Conservation (phyloP, 1,140 invertebrate genomes). For the Pseudomyrmex sp. region DNA sequence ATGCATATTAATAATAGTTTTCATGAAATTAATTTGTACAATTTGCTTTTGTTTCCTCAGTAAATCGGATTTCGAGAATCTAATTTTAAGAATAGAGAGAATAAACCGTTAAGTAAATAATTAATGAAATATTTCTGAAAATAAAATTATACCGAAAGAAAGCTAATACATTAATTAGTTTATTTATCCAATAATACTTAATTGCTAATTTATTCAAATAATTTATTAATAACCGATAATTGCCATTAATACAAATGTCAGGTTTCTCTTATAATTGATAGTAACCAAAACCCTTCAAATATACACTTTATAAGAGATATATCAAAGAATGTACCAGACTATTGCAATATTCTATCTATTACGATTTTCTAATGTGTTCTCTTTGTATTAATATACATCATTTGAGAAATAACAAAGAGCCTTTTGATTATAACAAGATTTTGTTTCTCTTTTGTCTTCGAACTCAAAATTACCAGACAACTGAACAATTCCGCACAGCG, state of each 20-base stretch:
- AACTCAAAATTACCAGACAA: neutral
- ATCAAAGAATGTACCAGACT: too few relatives aligned
- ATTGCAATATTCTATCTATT: too few relatives aligned
- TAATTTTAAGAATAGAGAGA: too few relatives aligned
- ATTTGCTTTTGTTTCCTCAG: neutral
- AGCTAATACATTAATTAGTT: neutral
- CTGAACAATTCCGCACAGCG: conserved; percentile 10
- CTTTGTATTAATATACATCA: neutral
- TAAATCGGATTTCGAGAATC: neutral
- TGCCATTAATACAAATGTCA: too few relatives aligned
- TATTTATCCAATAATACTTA: neutral
- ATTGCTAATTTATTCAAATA: too few relatives aligned
- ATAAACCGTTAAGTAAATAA: neutral
- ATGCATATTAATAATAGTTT: neutral
- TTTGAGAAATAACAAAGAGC: neutral
- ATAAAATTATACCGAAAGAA: neutral
- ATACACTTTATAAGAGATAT: too few relatives aligned
- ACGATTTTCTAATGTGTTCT: too few relatives aligned
- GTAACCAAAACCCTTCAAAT: too few relatives aligned
- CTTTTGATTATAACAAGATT: neutral
- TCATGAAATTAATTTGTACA: neutral
- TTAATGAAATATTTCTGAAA: neutral
- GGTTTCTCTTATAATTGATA: too few relatives aligned
- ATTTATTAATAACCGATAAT: too few relatives aligned
- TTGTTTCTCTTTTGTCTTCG: neutral